Evolutionary conservation across 2,113 vertebrate genomes (phyloP).

Genomic region (Malurus elegans): DNA sequence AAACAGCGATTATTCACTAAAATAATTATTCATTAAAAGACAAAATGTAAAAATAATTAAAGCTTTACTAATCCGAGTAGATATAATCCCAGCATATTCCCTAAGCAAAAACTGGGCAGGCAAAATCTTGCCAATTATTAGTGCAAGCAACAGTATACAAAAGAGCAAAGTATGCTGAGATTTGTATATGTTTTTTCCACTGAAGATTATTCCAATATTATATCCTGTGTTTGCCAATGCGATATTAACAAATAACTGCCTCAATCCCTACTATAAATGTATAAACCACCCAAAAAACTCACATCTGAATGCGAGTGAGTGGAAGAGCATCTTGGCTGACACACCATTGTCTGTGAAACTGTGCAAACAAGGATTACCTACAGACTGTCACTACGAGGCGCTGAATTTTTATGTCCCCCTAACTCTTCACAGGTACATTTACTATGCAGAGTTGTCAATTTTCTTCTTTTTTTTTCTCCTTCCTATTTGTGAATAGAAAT

Average conservation of each 20-base stretch:
- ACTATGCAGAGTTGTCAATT: not conserved
- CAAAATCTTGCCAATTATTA: not conserved
- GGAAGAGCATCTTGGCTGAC: not conserved
- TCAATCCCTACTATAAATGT: not conserved
- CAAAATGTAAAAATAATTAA: not conserved
- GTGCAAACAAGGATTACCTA: not conserved
- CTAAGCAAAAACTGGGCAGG: not conserved
- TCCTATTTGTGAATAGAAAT: not conserved
- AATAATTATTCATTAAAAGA: not conserved
- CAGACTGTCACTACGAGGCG: fast-evolving
- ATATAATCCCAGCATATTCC: not conserved
- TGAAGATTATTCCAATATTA: not conserved
- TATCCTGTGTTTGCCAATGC: not conserved
- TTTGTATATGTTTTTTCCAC: not conserved
- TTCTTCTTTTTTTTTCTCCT: too few species aligned
- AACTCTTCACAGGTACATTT: not conserved
- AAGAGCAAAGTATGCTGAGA: not conserved
- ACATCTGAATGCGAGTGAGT: not conserved
- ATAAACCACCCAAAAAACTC: not conserved
- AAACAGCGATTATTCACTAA: not conserved
- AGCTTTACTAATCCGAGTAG: not conserved
- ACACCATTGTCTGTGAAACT: not conserved
- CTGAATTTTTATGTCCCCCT: fast-evolving
- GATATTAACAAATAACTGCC: not conserved
- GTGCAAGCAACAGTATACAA: not conserved